Percentiles rank a stretch among this genome's conserved stretches.
Evolutionary conservation across 2,888 invertebrate species (phyloP).

Genomic region (Oligia fasciuncula): DNA sequence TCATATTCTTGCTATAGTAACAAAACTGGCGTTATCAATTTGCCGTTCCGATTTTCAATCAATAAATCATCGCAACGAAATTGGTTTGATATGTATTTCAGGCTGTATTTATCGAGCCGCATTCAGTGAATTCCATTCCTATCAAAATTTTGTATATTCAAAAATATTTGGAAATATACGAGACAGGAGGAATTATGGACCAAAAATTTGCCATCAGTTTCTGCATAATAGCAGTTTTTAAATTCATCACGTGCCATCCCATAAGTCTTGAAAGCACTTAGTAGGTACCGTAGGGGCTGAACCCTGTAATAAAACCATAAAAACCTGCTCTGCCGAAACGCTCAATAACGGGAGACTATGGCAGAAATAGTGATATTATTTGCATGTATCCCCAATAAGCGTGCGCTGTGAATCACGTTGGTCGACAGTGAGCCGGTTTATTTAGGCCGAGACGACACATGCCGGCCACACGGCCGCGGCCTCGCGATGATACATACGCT

Average conservation of each 20-base stretch:
- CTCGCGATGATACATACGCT: slow-evolving; percentile 64
- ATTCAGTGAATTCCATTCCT: slow-evolving; percentile 26
- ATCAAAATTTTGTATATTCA: slow-evolving; percentile 2
- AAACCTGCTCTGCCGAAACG: slow-evolving; percentile 54
- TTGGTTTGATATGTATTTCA: slow-evolving; percentile 48
- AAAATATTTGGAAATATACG: slow-evolving; percentile 26
- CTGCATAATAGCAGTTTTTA: slow-evolving; percentile 51
- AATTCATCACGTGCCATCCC: slow-evolving; percentile 54
- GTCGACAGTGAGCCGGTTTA: slow-evolving; percentile 78
- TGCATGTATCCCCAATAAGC: slow-evolving; percentile 61
- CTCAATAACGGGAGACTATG: slow-evolving; percentile 62
- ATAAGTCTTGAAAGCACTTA: slow-evolving; percentile 60
- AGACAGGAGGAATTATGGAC: slow-evolving; percentile 10
- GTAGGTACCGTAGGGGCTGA: slow-evolving; percentile 30
- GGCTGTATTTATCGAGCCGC: slow-evolving; percentile 23
- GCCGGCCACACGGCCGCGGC: slow-evolving; percentile 61
- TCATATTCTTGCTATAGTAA: slow-evolving; percentile 60
- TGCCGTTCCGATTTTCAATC: slow-evolving; percentile 51
- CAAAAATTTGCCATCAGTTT: slow-evolving; percentile 44
- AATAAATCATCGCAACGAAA: slow-evolving; percentile 57
- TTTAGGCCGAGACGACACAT: slow-evolving; percentile 77
- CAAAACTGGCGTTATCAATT: slow-evolving; percentile 60
- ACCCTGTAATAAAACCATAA: slow-evolving; percentile 60
- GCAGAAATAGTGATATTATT: slow-evolving; percentile 62
- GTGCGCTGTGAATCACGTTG: slow-evolving; percentile 56